These are phyloP conservation scores for Antheraea assamensis DNA, from an alignment of 2,888 invertebrate species.

Conservation along the genomic window DNA sequence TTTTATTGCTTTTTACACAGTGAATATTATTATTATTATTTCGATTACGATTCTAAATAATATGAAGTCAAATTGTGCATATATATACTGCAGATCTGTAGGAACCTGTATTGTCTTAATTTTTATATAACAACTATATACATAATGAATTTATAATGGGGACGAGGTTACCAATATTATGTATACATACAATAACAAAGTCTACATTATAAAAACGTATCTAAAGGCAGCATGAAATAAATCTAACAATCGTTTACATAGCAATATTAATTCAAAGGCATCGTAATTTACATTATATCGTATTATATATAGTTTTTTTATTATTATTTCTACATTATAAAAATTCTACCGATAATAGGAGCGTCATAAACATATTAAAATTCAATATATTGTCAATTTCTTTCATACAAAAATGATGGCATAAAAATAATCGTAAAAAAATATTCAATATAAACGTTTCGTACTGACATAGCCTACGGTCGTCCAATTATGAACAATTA, in stretches of 20 bases:
- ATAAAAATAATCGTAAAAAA: neutral
- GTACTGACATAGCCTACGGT: neutral
- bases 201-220: conserved; percentile 10
- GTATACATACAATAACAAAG: neutral
- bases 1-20: neutral
- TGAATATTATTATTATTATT: neutral
- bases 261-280: conserved; percentile 17
- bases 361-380: neutral
- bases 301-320: neutral
- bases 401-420: neutral
- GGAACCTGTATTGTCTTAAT: conserved; percentile 9
- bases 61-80: neutral
- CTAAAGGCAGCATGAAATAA: conserved; percentile 18
- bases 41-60: neutral
- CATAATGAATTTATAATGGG: conserved; percentile 9
- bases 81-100: conserved; percentile 2
- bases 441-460: neutral
- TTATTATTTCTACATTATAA: too few species aligned
- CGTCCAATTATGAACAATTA: neutral
- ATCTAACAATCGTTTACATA: conserved; percentile 12
- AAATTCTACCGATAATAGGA: neutral
- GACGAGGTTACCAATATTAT: neutral
- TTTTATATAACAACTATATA: conserved; percentile 2
- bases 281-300: conserved; percentile 11
- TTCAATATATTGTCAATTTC: neutral